Conservation (phyloP, 30 jellyfish, hydroid and myxozoan species). For the Rhopilema esculentum region DNA sequence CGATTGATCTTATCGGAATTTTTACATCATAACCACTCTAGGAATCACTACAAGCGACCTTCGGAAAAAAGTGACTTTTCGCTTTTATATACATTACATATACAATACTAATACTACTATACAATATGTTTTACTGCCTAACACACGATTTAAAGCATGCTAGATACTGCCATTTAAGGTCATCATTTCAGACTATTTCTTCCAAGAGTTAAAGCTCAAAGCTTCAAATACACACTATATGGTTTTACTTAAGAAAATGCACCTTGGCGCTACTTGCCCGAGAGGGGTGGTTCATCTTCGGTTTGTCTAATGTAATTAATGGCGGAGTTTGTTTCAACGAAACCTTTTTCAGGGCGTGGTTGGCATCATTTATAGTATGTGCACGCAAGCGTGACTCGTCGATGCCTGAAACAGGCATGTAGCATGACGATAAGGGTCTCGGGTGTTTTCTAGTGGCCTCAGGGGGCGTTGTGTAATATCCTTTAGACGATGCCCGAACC, state of each 20-base stretch:
- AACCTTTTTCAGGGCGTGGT: neutral
- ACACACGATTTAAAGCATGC: no score
- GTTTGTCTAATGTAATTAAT: neutral
- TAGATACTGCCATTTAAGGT: no score
- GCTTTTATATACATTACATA: no score
- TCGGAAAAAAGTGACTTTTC: no score
- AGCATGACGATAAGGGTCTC: slow-evolving; percentile 26
- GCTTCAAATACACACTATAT: no score
- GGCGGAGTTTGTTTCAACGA: neutral
- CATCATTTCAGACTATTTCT: no score
- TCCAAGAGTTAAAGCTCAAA: neutral
- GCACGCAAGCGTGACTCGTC: neutral
- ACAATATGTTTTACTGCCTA: no score
- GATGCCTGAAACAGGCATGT: neutral
- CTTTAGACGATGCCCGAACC: slow-evolving; percentile 35
- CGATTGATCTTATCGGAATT: no score
- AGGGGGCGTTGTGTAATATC: neutral
- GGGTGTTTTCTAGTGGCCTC: neutral
- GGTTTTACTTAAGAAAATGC: neutral
- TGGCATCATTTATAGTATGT: neutral
- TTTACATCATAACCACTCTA: no score
- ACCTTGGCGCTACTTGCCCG: neutral
- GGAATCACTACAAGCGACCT: no score
- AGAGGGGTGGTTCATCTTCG: neutral
- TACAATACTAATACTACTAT: no score